Conservation (phyloP, 2,113 vertebrate genomes). For the Crypturellus undulatus region DNA sequence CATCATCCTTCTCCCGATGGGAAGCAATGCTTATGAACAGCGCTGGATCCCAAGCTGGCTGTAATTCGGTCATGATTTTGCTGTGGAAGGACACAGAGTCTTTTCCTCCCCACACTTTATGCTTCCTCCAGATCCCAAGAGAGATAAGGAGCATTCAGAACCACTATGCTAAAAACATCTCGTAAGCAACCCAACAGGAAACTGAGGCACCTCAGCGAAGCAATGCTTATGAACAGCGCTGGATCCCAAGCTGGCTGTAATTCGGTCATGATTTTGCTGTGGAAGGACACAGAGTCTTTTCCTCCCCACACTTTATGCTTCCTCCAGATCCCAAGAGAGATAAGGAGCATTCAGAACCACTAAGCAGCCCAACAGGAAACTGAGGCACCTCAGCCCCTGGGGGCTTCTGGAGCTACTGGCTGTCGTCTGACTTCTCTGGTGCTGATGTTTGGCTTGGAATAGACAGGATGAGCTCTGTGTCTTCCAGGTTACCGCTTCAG, state of each 20-base stretch:
- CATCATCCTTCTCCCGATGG: neutral
- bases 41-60: neutral
- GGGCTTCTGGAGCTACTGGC: neutral
- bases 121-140: neutral
- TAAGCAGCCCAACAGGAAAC: neutral
- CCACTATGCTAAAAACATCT: too few species aligned
- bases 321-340: neutral
- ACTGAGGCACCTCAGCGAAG: neutral
- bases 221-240: neutral
- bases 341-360: too few species aligned
- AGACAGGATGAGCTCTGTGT: neutral
- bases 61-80: neutral
- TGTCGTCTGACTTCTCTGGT: rapidly evolving
- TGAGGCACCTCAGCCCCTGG: neutral
- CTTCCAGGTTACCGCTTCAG: neutral
- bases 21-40: neutral
- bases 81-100: neutral
- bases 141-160: neutral
- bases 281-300: neutral
- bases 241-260: neutral
- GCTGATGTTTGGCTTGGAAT: neutral
- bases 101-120: too few species aligned
- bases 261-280: neutral
- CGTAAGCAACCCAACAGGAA: neutral
- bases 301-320: neutral